Evolutionary conservation across 2,797 vertebrate species (phyloP).

Genomic region (Eulemur rubriventer): DNA sequence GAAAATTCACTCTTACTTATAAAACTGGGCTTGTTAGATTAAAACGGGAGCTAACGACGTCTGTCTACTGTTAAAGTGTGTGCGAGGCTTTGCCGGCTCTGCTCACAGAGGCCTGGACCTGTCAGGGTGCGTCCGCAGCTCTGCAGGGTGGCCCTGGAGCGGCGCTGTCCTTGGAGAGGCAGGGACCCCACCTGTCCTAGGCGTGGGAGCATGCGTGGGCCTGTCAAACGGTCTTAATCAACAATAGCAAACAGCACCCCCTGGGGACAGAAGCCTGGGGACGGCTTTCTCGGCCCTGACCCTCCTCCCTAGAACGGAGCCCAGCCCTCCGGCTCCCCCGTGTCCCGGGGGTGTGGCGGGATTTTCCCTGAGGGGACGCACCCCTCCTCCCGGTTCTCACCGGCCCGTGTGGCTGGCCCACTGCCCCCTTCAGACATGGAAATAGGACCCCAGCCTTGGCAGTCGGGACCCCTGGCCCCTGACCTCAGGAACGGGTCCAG

Average conservation of each 20-base stretch:
- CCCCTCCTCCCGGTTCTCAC: background rate
- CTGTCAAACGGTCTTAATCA: conserved; percentile 14
- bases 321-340: rapidly evolving
- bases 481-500: background rate
- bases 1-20: conserved; percentile 79
- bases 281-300: background rate
- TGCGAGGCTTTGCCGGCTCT: conserved; percentile 22
- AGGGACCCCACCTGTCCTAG: conserved; percentile 79
- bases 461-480: background rate
- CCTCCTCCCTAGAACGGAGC: background rate
- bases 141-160: conserved; percentile 57
- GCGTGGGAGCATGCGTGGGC: conserved; percentile 48
- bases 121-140: background rate
- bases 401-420: background rate
- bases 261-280: background rate
- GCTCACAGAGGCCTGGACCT: background rate
- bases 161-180: conserved; percentile 67
- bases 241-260: background rate
- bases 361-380: background rate
- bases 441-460: background rate
- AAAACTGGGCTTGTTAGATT: conserved; percentile 81
- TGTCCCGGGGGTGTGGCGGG: background rate
- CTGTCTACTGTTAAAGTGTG: conserved; percentile 57
- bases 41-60: conserved; percentile 75
- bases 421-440: background rate